Conservation (phyloP, 2,888 invertebrate genomes). For the Gandaritis pyraliata region DNA sequence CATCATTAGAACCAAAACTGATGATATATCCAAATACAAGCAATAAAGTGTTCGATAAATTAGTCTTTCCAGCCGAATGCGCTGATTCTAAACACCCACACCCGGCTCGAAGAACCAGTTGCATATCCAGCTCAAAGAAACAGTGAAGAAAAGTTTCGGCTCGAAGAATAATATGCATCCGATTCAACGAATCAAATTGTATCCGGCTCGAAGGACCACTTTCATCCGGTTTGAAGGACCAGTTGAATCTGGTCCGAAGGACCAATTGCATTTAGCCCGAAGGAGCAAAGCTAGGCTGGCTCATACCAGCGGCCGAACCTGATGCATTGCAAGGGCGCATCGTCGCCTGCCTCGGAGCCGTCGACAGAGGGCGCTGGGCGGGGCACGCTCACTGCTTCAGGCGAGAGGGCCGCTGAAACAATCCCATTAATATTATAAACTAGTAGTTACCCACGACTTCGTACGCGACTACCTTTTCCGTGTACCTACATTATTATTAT, state of each 20-base stretch:
- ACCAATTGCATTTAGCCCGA: constrained; percentile 1
- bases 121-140: neutral
- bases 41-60: neutral
- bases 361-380: constrained; percentile 74
- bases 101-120: neutral
- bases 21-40: too few species aligned
- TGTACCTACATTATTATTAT: too few species aligned
- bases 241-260: neutral
- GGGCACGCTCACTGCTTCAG: constrained; percentile 59
- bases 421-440: neutral
- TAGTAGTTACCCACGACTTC: too few species aligned
- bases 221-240: neutral
- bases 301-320: constrained; percentile 84
- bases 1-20: too few species aligned
- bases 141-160: neutral
- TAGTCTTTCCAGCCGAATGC: neutral
- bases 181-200: neutral
- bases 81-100: neutral
- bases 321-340: constrained; percentile 93
- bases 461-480: too few species aligned
- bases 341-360: constrained; percentile 85
- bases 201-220: neutral
- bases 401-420: constrained; percentile 66
- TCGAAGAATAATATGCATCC: neutral
- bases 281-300: constrained; percentile 15